phyloP scores from a whole-genome alignment of 2,113 vertebrate species.

The Marmota monax region DNA sequence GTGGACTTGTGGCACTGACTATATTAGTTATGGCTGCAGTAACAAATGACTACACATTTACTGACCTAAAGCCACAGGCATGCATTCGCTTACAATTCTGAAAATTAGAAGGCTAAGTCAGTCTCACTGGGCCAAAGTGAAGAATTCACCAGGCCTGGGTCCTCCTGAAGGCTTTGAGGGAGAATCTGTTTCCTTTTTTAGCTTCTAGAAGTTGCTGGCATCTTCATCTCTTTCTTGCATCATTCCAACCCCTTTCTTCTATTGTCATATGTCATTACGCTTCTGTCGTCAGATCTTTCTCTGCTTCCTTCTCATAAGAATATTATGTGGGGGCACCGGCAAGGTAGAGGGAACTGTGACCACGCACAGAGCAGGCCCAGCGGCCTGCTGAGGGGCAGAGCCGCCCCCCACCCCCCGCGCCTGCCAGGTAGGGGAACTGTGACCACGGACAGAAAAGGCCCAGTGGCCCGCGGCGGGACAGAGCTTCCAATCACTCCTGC shows the following conservation, averaged over 20 bases:
- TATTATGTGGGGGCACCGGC: no score
- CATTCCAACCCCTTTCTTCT: not conserved
- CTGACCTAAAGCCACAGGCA: not conserved
- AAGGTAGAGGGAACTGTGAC: no score
- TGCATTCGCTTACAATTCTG: not conserved
- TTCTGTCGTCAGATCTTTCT: not conserved
- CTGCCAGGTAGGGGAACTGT: no score
- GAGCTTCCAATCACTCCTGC: no score
- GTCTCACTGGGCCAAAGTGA: not conserved
- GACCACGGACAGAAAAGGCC: no score
- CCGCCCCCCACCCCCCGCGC: no score
- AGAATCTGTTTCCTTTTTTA: conserved; percentile 24
- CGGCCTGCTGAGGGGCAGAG: no score
- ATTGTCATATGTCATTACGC: not conserved
- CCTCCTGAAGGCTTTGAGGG: not conserved
- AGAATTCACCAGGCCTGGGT: not conserved
- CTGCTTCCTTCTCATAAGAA: not conserved
- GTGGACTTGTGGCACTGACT: not conserved
- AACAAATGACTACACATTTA: not conserved
- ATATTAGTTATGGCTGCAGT: not conserved
- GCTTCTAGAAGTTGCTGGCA: not conserved
- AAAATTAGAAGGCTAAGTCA: not conserved
- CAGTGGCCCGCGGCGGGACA: no score
- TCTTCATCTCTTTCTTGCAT: not conserved
- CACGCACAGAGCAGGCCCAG: no score